A percentile compares a stretch with the other conserved stretches of the same genome.
Evolutionary conservation across 1,140 invertebrate species (phyloP).

Genomic region (Heliconius nattereri): DNA sequence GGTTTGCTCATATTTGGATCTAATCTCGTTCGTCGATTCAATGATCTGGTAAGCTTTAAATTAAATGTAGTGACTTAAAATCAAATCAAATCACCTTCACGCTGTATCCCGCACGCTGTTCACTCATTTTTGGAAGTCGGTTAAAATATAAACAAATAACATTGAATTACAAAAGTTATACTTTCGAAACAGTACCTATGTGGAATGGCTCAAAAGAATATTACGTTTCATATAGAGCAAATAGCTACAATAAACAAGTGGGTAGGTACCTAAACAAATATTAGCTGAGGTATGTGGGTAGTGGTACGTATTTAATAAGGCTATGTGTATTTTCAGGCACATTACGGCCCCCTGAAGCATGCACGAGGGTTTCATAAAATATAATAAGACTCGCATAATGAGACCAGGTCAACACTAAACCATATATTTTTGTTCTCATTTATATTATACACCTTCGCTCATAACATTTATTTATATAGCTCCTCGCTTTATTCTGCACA

Average conservation of each 20-base stretch:
- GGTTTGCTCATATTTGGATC: slow-evolving; percentile 24
- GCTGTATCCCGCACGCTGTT: no score
- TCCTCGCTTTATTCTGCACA: no score
- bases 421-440: slow-evolving; percentile 1
- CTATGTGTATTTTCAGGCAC: slow-evolving; percentile 56
- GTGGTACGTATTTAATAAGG: slow-evolving; percentile 61
- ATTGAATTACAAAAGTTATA: neutral
- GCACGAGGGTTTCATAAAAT: slow-evolving; percentile 68
- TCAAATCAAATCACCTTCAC: no score
- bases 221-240: slow-evolving; percentile 40
- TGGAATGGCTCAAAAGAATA: slow-evolving; percentile 34
- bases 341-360: slow-evolving; percentile 60
- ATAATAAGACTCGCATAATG: slow-evolving; percentile 69
- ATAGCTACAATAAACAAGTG: slow-evolving; percentile 43
- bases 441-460: neutral
- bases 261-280: slow-evolving; percentile 52
- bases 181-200: neutral
- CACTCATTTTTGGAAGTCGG: no score
- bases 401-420: slow-evolving; percentile 52
- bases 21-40: slow-evolving; percentile 16
- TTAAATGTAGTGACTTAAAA: neutral
- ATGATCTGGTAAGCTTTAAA: neutral
- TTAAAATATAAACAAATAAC: no score
- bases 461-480: neutral
- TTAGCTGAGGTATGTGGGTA: slow-evolving; percentile 48